Evolutionary conservation across 2,888 invertebrate genomes (phyloP), one percentile per base, ranked within the genome.

Genomic region (Boloria selene): DNA sequence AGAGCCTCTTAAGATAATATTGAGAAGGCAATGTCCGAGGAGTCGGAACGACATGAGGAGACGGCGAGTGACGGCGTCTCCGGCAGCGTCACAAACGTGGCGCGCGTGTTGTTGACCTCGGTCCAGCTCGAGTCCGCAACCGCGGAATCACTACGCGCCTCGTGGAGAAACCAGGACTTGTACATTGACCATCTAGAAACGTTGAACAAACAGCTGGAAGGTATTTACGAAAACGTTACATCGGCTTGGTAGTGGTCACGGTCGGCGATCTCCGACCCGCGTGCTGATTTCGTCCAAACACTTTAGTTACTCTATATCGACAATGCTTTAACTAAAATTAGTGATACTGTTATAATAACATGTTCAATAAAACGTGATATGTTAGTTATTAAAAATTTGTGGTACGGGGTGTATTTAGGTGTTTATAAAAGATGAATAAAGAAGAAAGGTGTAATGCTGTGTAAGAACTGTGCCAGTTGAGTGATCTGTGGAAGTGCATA

Each of bases 121-220:
- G 93, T 93, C 76, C 95, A 95, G 81, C 87, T 95, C 82, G 94
- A 94, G 80, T 91, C 91, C 79, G 91, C 95, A 74, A 93, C 93
- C 75, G 92, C 93, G 80, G 94, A 94, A 75, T 94, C 95, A 78
- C 93, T 95, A 84, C 93, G 94, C 77, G 92, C 93, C 85, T 94
- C 94, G 81, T 96, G 96, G 96, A 93, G 93, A 86, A 94, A 94
- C 86, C 96, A 96, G 94, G 96, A 96, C 90, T 93, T 93, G 83
- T 96, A 95, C 93, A 93, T 96, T 90, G 94, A 95, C 85, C 93
- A 93, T 81, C 93, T 96, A 87, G 96, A 96, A 93, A 92, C 95
- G 77, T 95, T 95, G 92, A 93, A 94, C 87, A 93, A 94, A 91
- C 94, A 94, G 93, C 94, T 95, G 94, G 96, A 96, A 95, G 96